Evolutionary conservation across 2,113 vertebrate genomes (phyloP), one percentile per base, ranked within the genome.

Genomic region (Ailurus styani): DNA sequence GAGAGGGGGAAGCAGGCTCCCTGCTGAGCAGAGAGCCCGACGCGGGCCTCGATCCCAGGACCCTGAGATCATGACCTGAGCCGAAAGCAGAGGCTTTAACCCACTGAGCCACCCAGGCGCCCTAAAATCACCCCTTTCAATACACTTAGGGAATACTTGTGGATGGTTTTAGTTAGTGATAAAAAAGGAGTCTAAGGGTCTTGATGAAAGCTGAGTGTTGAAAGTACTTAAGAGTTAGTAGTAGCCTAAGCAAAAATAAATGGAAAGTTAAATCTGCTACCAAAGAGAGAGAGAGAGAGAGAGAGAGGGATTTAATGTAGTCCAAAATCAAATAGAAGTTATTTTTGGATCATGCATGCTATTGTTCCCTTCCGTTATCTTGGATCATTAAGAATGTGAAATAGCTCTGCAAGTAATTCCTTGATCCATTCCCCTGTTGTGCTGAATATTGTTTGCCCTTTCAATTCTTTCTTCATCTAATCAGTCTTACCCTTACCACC

Each of bases 191-290:
- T 86, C 72, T 73, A 23, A 55, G 45, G 7, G 34, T 90, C 66
- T 62, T 91, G 85, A 52, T 94, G 73, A n/a, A 92, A 66, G 50
- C 68, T 62, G 45, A 94, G 29, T 95, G 40, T 72, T 93, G 7
- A 66, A 96, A 85, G 64, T 89, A 45, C 66, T 94, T 90, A 88
- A 94, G 72, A 62, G 78, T 93, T 88, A 95, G 52, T 90, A 86
- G 72, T 90, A 94, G n/a, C 54, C 84, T 95, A 97, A 96, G 77
- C 94, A 94, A 96, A 94, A 78, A 96, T 55, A 95, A 97, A 95
- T 96, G 95, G 84, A 96, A 97, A 95, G 57, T 90, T 57, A 90
- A 82, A 29, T 96, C 42, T 88, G 17, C 77, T 91, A 57, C 47
- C 34, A 45, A 45, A 64, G 10, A 52, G 25, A 62, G 10, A 34